Conservation (phyloP, 2,113 vertebrate genomes). For the Eleginops maclovinus region DNA sequence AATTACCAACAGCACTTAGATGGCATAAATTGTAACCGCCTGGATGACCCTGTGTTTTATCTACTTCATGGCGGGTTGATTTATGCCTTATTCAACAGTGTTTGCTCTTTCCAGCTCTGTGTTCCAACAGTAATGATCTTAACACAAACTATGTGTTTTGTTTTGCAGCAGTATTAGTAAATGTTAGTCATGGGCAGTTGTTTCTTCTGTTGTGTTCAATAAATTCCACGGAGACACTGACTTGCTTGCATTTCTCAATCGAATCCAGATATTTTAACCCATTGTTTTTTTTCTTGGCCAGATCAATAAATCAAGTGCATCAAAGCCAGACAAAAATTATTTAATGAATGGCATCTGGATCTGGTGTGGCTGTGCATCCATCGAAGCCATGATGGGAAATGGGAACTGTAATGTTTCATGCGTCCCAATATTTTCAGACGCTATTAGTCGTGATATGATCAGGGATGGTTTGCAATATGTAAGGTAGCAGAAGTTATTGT, state of each 20-base stretch:
- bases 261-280: slow-evolving; percentile 60
- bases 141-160: slow-evolving; percentile 61
- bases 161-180: slow-evolving; percentile 62
- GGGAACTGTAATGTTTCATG: slow-evolving; percentile 5
- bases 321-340: slow-evolving; percentile 79
- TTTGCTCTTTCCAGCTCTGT: slow-evolving; percentile 55
- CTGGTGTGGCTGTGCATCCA: slow-evolving; percentile 46
- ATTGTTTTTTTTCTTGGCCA: slow-evolving; percentile 70
- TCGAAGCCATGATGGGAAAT: slow-evolving; percentile 26
- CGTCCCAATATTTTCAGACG: slow-evolving; percentile 5
- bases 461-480: slow-evolving; percentile 6
- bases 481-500: neutral
- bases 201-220: slow-evolving; percentile 72
- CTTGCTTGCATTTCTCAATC: slow-evolving; percentile 58
- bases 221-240: slow-evolving; percentile 62
- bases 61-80: slow-evolving; percentile 26
- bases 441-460: neutral
- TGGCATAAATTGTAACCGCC: slow-evolving; percentile 40
- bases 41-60: slow-evolving; percentile 30
- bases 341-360: slow-evolving; percentile 78
- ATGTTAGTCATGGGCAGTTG: slow-evolving; percentile 50
- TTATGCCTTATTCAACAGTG: slow-evolving; percentile 45
- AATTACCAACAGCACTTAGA: slow-evolving; percentile 32
- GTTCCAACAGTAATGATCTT: slow-evolving; percentile 51
- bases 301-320: slow-evolving; percentile 84